These are phyloP conservation scores for Pomacea canaliculata DNA, from an alignment of 2,888 invertebrate genomes.

Conservation along the genomic window DNA sequence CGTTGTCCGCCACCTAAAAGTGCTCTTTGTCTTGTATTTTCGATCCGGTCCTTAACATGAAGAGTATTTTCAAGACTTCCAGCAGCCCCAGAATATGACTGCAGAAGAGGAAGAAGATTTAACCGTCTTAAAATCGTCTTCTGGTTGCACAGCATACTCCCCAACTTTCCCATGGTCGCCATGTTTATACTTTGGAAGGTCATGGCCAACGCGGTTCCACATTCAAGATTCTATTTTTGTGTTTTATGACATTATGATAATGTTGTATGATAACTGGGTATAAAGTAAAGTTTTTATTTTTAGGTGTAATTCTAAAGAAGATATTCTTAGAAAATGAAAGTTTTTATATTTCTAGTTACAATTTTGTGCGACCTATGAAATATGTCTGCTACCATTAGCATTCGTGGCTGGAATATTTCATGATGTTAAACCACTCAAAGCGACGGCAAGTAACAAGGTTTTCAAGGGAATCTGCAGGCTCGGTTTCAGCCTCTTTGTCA, in stretches of 20 bases:
- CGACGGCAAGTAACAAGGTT: slow-evolving; percentile 12
- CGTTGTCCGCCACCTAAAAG: slow-evolving; percentile 74
- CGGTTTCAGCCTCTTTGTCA: neutral
- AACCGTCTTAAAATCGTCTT: slow-evolving; percentile 6
- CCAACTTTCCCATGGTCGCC: slow-evolving; percentile 22
- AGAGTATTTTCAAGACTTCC: slow-evolving; percentile 65
- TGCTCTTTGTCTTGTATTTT: slow-evolving; percentile 72
- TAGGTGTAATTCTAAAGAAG: too few relatives aligned
- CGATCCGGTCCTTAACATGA: slow-evolving; percentile 72
- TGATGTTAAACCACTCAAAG: slow-evolving; percentile 17
- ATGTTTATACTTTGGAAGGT: slow-evolving; percentile 13
- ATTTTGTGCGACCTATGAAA: slow-evolving; percentile 26
- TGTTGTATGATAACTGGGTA: too few relatives aligned
- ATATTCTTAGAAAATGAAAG: neutral
- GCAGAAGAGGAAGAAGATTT: neutral
- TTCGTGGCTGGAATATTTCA: slow-evolving; percentile 15
- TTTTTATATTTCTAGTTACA: neutral
- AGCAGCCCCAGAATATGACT: slow-evolving; percentile 44
- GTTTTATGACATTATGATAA: neutral
- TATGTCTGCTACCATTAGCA: slow-evolving; percentile 47
- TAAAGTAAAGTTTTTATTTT: too few relatives aligned
- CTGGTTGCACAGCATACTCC: neutral
- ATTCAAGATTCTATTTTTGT: neutral
- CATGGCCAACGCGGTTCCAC: neutral
- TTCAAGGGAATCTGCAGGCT: neutral